Percentiles rank a stretch among this genome's conserved stretches.
Conservation (phyloP, 2,113 vertebrate genomes). For the Pachycephala philippinensis region DNA sequence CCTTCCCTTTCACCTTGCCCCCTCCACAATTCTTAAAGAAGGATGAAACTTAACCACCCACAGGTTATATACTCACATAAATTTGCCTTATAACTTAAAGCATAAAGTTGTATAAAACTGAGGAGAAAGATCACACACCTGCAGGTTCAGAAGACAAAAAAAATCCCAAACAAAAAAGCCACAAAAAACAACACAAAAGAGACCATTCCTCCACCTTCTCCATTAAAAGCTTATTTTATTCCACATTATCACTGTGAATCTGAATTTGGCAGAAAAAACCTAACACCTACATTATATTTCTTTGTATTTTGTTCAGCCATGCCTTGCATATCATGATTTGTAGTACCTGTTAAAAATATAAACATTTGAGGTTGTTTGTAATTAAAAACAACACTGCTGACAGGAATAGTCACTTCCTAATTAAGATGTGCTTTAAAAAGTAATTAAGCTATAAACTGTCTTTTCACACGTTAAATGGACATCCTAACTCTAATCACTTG, state of each 20-base stretch:
- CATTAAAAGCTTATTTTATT: neutral
- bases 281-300: neutral
- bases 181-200: accelerated
- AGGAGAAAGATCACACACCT: neutral
- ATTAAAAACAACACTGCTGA: neutral
- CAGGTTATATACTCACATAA: neutral
- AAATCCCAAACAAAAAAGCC: neutral
- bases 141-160: neutral
- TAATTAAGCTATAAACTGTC: conserved; percentile 36
- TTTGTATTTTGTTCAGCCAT: neutral
- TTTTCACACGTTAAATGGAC: conserved; percentile 37
- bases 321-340: neutral
- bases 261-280: neutral
- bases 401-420: conserved; percentile 43
- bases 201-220: neutral
- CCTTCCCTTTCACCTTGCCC: neutral
- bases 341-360: neutral
- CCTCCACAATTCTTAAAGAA: neutral
- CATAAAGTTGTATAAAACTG: neutral
- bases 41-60: neutral
- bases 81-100: neutral
- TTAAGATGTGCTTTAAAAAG: conserved; percentile 30
- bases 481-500: conserved; percentile 33
- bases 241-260: neutral
- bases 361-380: neutral